phyloP scores from a whole-genome alignment of 2,113 vertebrate species.

The Saimiri boliviensis region DNA sequence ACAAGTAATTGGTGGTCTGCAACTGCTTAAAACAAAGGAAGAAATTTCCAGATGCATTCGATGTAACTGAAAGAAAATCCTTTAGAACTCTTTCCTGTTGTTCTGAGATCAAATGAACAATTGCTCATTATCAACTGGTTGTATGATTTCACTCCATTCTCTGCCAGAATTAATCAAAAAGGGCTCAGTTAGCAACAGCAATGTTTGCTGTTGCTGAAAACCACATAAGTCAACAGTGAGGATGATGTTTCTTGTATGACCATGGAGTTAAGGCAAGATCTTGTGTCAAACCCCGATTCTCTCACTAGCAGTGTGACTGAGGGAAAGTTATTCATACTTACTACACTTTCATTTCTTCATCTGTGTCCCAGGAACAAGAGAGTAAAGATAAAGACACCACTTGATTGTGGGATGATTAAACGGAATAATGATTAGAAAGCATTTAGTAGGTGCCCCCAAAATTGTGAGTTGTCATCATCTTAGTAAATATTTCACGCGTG shows the following conservation, averaged over 20 bases:
- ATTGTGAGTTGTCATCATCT: neutral
- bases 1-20: neutral
- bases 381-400: neutral
- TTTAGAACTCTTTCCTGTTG: neutral
- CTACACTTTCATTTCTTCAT: neutral
- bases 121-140: neutral
- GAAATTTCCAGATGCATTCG: neutral
- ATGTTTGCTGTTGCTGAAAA: neutral
- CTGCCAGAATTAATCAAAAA: neutral
- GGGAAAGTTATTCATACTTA: neutral
- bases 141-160: neutral
- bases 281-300: neutral
- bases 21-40: neutral
- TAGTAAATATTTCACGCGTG: neutral
- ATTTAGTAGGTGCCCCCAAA: neutral
- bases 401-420: neutral
- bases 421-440: neutral
- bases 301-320: neutral
- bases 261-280: neutral
- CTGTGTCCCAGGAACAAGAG: neutral
- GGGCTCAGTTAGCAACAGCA: neutral
- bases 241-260: fast-evolving
- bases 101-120: neutral
- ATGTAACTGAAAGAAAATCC: neutral
- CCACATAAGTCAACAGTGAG: neutral